Percentiles rank a stretch among this genome's conserved stretches.
Conservation (phyloP, 2,113 vertebrate species). For the Rana temporaria region DNA sequence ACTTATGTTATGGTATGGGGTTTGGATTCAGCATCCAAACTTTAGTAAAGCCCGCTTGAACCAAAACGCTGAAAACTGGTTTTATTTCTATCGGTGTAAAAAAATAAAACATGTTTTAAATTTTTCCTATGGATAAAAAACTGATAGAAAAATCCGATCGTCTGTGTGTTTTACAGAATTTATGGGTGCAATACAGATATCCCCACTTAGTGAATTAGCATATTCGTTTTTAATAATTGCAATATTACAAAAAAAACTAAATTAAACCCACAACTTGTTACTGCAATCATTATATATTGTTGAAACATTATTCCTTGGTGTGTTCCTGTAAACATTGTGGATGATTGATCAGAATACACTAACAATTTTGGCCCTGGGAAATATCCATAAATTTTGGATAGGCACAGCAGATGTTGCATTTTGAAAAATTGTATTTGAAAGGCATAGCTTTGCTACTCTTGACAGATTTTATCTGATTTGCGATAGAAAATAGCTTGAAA, state of each 20-base stretch:
- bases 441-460: conserved; percentile 41
- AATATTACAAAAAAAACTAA: not conserved
- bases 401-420: conserved; percentile 44
- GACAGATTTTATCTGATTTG: conserved; percentile 50
- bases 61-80: too few species aligned
- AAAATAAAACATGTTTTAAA: too few species aligned
- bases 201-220: not conserved
- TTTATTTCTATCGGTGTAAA: too few species aligned
- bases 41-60: too few species aligned
- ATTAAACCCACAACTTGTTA: conserved; percentile 18
- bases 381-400: conserved; percentile 48
- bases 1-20: too few species aligned
- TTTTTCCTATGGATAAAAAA: too few species aligned
- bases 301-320: conserved; percentile 6
- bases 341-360: conserved; percentile 37
- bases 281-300: not conserved
- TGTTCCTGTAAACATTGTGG: conserved; percentile 7
- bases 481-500: conserved; percentile 34
- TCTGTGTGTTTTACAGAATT: conserved; percentile 24
- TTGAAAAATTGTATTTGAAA: conserved; percentile 43
- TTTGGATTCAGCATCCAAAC: too few species aligned
- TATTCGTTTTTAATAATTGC: not conserved
- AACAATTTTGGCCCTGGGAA: conserved; percentile 34
- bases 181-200: not conserved
- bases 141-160: too few species aligned